A percentile compares a stretch with the other conserved stretches of the same genome.
Conservation (phyloP, 1,140 invertebrate genomes). For the Drosophila mojavensis region DNA sequence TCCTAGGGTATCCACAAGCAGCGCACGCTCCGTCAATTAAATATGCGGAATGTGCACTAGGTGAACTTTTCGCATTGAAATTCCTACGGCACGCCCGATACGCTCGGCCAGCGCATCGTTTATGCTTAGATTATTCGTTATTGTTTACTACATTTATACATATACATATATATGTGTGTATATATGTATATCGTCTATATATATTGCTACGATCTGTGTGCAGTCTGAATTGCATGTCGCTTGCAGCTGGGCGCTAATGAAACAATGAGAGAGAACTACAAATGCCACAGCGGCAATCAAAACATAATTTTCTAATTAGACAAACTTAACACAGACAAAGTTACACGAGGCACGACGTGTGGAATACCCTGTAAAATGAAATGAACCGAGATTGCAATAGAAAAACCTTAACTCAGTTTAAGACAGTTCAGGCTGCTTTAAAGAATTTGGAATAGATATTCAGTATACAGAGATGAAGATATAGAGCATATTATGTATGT, state of each 20-base stretch:
- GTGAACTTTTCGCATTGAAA: slow-evolving; percentile 56
- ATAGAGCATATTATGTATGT: too few species aligned
- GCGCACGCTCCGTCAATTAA: neutral
- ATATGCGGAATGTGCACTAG: slow-evolving; percentile 22
- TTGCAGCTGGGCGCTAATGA: slow-evolving; percentile 38
- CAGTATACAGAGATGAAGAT: too few species aligned
- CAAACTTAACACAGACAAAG: slow-evolving; percentile 6
- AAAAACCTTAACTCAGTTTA: too few species aligned
- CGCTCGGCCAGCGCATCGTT: slow-evolving; percentile 46
- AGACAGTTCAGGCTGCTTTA: too few species aligned
- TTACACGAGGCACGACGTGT: slow-evolving; percentile 19
- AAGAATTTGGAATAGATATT: too few species aligned
- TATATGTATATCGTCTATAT: neutral
- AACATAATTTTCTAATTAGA: slow-evolving; percentile 64
- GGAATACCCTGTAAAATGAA: slow-evolving; percentile 11
- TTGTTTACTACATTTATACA: slow-evolving; percentile 1
- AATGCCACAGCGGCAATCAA: slow-evolving; percentile 35
- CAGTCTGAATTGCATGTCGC: slow-evolving; percentile 30
- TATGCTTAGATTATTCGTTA: slow-evolving; percentile 17
- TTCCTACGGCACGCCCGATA: slow-evolving; percentile 45
- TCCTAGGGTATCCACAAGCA: neutral
- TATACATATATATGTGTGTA: neutral
- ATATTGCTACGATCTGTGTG: slow-evolving; percentile 3
- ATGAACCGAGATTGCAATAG: too few species aligned
- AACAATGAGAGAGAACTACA: slow-evolving; percentile 20